Evolutionary conservation across 2,888 invertebrate genomes (phyloP), one percentile per base, ranked within the genome.

Genomic region (Pristionchus mayeri): DNA sequence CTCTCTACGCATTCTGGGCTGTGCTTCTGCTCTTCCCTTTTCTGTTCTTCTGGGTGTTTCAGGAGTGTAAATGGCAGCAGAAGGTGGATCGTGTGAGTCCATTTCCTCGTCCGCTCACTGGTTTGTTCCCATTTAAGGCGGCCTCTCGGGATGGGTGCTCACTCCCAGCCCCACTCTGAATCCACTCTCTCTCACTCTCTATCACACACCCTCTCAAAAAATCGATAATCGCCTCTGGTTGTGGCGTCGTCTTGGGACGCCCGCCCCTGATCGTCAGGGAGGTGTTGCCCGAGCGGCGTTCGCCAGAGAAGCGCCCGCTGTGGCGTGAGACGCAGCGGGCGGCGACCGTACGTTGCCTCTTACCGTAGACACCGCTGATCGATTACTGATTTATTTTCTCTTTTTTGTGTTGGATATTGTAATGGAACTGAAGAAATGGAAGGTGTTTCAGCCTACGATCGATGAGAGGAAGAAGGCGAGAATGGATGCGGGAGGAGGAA

Each of bases 401-500:
- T 9, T 50, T 27, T 40, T 50, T 50, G 27, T 76, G 16, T 24
- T 27, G 24, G 21, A 30, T 30, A 34, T 21, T 48, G 48, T 30
- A 78, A 24, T n/a, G 7, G 67, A 40, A 2, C 40, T 9, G 71
- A 71, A 44, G 40, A 40, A 40, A 71, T 37, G 16, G n/a, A 18
- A 27, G 52, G 21, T 27, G 67, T 88, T 88, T 71, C 85, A 90
- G 90, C 88, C 89, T 21, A 88, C 84, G 13, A 90, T 91, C 44
- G 91, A 91, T 9, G 90, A 91, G 24, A 86, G 91, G 52, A 88
- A 91, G 11, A 88, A 87, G 40, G 84, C 82, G 85, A 85, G 87
- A 86, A 63, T 89, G 85, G 85, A 88, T 85, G 50, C 24, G 86
- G 16, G 86, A 85, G 13, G 83, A 44, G 48, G 40, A 44, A 37